Conservation (phyloP, 2,113 vertebrate genomes). For the Tapirus terrestris region DNA sequence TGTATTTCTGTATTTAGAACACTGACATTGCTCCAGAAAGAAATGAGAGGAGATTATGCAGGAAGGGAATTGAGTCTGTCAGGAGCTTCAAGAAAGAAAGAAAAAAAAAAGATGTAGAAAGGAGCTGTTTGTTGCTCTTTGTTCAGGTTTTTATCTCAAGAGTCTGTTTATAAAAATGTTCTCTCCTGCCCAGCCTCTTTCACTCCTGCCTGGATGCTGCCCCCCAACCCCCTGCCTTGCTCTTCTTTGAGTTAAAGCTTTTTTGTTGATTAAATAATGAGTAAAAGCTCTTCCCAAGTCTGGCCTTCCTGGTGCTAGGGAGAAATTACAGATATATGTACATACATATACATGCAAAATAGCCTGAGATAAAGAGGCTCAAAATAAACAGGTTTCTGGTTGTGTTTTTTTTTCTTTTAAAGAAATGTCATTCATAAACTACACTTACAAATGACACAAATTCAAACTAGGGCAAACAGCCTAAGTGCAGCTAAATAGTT, state of each 20-base stretch:
- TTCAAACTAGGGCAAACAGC: neutral
- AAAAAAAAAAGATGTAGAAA: conserved; percentile 15
- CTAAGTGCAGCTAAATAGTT: neutral
- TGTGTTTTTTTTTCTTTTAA: conserved; percentile 8
- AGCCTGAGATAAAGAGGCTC: conserved; percentile 50
- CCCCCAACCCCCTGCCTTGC: neutral
- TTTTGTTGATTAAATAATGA: conserved; percentile 79
- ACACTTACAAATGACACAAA: neutral
- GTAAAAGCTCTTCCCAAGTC: conserved; percentile 63
- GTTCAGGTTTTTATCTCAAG: conserved; percentile 74
- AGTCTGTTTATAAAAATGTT: conserved; percentile 70
- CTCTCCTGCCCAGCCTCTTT: conserved; percentile 7
- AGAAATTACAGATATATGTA: conserved; percentile 72
- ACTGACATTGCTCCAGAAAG: conserved; percentile 36
- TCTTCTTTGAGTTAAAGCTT: conserved; percentile 69
- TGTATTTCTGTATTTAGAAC: conserved; percentile 59
- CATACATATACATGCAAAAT: conserved; percentile 70
- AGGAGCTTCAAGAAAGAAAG: conserved; percentile 57
- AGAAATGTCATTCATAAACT: conserved; percentile 43
- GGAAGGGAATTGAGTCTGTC: conserved; percentile 68
- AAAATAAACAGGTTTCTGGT: conserved; percentile 57
- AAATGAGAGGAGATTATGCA: conserved; percentile 69
- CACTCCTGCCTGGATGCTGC: neutral
- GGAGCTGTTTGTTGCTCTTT: conserved; percentile 70
- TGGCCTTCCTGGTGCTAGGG: conserved; percentile 48